A percentile compares a stretch with the other conserved stretches of the same genome.
Conservation (phyloP, 2,113 vertebrate genomes). For the Corydoras sp. region DNA sequence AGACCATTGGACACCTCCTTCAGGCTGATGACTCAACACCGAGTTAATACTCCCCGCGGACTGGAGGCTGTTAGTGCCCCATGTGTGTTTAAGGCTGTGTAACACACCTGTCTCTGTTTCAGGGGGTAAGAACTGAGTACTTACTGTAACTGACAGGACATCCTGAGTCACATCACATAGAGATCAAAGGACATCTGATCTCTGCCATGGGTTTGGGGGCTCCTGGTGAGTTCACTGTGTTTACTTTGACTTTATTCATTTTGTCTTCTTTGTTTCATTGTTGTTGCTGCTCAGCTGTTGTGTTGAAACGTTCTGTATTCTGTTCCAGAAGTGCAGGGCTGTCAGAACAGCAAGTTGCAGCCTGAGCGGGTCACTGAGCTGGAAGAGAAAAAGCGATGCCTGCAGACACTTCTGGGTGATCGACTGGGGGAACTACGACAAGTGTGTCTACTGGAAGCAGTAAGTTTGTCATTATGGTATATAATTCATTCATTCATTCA, state of each 20-base stretch:
- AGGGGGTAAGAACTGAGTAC: constrained; percentile 55
- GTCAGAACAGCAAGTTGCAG: constrained; percentile 69
- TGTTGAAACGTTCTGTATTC: not conserved
- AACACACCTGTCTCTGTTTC: not conserved
- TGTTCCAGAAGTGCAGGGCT: constrained; percentile 58
- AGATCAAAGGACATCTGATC: constrained; percentile 80
- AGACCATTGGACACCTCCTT: too few species aligned
- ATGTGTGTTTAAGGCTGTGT: not conserved
- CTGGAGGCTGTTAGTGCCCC: too few species aligned
- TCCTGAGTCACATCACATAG: constrained; percentile 65
- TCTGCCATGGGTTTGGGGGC: constrained; percentile 68
- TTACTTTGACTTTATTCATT: not conserved
- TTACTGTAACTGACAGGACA: constrained; percentile 48
- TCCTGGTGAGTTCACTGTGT: constrained; percentile 62
- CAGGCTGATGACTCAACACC: too few species aligned
- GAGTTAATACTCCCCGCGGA: too few species aligned
- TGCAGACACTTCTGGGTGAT: constrained; percentile 74
- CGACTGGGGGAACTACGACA: constrained; percentile 78
- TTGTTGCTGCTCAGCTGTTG: not conserved
- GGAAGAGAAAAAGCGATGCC: constrained; percentile 70
- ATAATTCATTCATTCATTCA: not conserved
- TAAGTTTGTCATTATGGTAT: constrained; percentile 51
- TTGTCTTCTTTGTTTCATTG: too few species aligned
- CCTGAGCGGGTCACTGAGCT: constrained; percentile 71
- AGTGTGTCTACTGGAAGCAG: constrained; percentile 82